A percentile compares a stretch with the other conserved stretches of the same genome.
Evolutionary conservation across 1,140 invertebrate species (phyloP).

Genomic region (Drosophila arizonae): DNA sequence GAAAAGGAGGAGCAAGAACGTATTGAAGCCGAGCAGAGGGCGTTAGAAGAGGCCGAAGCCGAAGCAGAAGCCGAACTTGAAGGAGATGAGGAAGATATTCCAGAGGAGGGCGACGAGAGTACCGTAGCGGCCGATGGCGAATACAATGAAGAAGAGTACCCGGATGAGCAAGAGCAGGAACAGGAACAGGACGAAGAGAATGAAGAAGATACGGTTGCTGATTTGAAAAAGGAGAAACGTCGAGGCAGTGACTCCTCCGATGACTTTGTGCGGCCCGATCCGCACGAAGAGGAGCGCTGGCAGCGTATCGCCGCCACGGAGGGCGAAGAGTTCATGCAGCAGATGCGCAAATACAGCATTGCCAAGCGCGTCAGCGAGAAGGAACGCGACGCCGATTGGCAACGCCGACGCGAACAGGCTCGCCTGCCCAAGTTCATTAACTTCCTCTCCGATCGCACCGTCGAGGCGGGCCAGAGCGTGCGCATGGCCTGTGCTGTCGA

Average conservation of each 20-base stretch:
- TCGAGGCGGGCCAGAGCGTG: slow-evolving; percentile 88
- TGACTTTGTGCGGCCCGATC: slow-evolving; percentile 76
- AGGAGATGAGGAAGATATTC: slow-evolving; percentile 67
- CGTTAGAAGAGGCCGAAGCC: slow-evolving; percentile 66
- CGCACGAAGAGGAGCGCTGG: slow-evolving; percentile 77
- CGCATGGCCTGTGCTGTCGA: slow-evolving; percentile 93
- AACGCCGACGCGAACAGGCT: slow-evolving; percentile 68
- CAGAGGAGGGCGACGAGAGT: slow-evolving; percentile 60
- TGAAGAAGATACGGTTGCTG: slow-evolving; percentile 47
- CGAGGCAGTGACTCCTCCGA: slow-evolving; percentile 76
- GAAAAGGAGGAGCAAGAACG: slow-evolving; percentile 76
- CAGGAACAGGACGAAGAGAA: slow-evolving; percentile 61
- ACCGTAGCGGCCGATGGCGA: slow-evolving; percentile 55
- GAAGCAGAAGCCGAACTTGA: slow-evolving; percentile 69
- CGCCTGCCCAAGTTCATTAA: slow-evolving; percentile 84
- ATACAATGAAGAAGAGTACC: slow-evolving; percentile 61
- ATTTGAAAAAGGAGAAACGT: slow-evolving; percentile 51
- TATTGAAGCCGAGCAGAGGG: slow-evolving; percentile 69
- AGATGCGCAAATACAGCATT: slow-evolving; percentile 80
- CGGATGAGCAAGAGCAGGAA: slow-evolving; percentile 58
- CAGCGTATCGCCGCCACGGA: slow-evolving; percentile 75
- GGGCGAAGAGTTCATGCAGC: slow-evolving; percentile 79
- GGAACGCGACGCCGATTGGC: slow-evolving; percentile 82
- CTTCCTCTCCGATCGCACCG: slow-evolving; percentile 89
- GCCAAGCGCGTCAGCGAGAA: slow-evolving; percentile 72